phyloP scores from a whole-genome alignment of 1,140 invertebrate genomes.

The Lordiphosa stackelbergi region DNA sequence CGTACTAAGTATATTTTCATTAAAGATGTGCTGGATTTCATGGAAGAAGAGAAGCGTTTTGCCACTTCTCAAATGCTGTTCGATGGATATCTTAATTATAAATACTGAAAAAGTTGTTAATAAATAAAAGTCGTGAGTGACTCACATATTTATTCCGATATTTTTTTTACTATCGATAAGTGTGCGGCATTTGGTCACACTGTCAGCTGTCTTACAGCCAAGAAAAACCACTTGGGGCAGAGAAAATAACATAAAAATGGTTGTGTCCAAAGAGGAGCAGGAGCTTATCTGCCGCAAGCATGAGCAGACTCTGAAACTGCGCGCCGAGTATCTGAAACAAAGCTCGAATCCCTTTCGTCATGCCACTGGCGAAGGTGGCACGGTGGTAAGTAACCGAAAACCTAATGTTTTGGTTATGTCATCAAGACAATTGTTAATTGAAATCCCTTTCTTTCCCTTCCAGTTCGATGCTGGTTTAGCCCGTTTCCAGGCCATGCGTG shows the following conservation, averaged over 20 bases:
- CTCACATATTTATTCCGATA: too few relatives aligned
- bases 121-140: not conserved
- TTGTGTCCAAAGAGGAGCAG: conserved; percentile 45
- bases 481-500: conserved; percentile 83
- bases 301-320: conserved; percentile 65
- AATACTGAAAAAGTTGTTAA: not conserved
- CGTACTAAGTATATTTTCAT: conserved; percentile 35
- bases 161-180: conserved; percentile 6
- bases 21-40: conserved; percentile 45
- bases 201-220: conserved; percentile 53
- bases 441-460: conserved; percentile 18
- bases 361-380: conserved; percentile 79
- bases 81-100: conserved; percentile 46
- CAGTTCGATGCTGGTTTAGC: conserved; percentile 88
- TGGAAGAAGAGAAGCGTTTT: conserved; percentile 40
- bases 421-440: conserved; percentile 41
- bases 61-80: conserved; percentile 24
- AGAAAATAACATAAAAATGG: conserved; percentile 46
- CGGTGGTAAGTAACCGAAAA: conserved; percentile 79
- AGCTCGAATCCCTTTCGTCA: conserved; percentile 82
- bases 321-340: conserved; percentile 83
- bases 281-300: conserved; percentile 66
- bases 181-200: conserved; percentile 19
- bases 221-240: conserved; percentile 3
- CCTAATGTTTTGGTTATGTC: conserved; percentile 66